These are phyloP conservation scores for Characodon lateralis DNA, from an alignment of 2,797 vertebrate genomes.

Conservation along the genomic window DNA sequence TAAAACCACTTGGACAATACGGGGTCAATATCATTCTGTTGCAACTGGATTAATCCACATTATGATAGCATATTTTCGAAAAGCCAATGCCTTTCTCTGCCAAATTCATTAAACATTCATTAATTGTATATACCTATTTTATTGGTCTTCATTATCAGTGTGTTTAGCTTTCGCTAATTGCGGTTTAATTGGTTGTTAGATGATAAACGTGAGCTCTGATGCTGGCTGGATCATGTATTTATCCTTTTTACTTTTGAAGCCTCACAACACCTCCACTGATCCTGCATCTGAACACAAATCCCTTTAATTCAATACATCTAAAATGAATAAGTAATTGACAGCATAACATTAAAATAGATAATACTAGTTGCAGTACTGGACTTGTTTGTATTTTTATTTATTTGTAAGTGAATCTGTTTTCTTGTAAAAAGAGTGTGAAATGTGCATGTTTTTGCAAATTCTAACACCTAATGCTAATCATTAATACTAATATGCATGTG, in stretches of 20 bases:
- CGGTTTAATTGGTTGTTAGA: slow-evolving; percentile 68
- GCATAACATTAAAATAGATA: slow-evolving; percentile 4
- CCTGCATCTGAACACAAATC: slow-evolving; percentile 3
- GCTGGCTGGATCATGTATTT: slow-evolving; percentile 22
- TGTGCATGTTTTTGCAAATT: not conserved
- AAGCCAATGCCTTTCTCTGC: slow-evolving; percentile 51
- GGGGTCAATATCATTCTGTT: slow-evolving; percentile 57
- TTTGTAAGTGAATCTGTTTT: not conserved
- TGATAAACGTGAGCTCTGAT: slow-evolving; percentile 41
- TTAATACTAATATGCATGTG: not conserved
- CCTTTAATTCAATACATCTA: slow-evolving; percentile 33
- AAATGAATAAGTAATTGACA: slow-evolving; percentile 22
- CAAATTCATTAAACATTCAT: slow-evolving; percentile 62
- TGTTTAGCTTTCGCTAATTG: slow-evolving; percentile 66
- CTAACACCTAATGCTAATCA: not conserved
- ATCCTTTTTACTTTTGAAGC: slow-evolving; percentile 34
- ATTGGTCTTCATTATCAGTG: slow-evolving; percentile 67
- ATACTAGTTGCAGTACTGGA: not conserved
- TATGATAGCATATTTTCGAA: slow-evolving; percentile 47
- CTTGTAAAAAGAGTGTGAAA: not conserved
- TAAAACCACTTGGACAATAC: not conserved
- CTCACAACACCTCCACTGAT: slow-evolving; percentile 23
- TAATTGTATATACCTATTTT: slow-evolving; percentile 69
- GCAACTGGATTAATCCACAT: slow-evolving; percentile 54
- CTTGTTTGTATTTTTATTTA: not conserved